Evolutionary conservation across 2,797 vertebrate genomes (phyloP), one percentile per base, ranked within the genome.

Genomic region (Aplochiton taeniatus): DNA sequence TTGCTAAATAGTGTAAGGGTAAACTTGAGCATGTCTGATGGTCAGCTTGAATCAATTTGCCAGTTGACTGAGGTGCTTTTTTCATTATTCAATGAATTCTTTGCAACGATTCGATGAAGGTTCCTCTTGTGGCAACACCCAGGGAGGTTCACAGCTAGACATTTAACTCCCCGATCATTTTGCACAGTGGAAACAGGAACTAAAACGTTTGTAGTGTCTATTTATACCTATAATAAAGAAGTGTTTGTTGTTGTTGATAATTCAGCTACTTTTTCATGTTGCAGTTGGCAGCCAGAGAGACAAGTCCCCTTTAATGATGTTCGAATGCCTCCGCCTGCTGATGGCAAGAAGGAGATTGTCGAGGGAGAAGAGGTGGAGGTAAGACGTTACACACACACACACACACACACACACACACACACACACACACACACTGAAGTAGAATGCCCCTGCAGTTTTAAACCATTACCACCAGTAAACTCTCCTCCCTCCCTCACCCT

Each of bases 331-430:
- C 96, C 98, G 66, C 93, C 95, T 48, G 88, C 93, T 68, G 96
- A 98, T 66, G 92, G 88, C 80, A 97, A 96, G 89, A 99, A 96
- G 72, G 98, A 99, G 77, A 98, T 99, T 0, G 92, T 92, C 65
- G 98, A 99, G 90, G 98, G 95, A 72, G 96, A 98, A 83, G 96
- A 99, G 77, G 96, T 99, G 83, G 98, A 99, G 96, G 98, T 98
- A 85, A 90, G 93, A 76, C 11, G 9, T 20, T 13, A 48, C 61
- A 16, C 44, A 20, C 58, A 60, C 16, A 17, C 44, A 13, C 43
- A 11, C 44, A 17, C 44, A 16, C 44, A 20, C 58, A 60, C 16
- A 17, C 44, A 13, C 43, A 11, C 44, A 17, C 44, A n/a, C n/a
- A 16, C 44, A 20, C 58, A 60, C 16, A 17, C 44, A 13, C 43